phyloP scores from a whole-genome alignment of 2,888 invertebrate species.

The Elegia similella region DNA sequence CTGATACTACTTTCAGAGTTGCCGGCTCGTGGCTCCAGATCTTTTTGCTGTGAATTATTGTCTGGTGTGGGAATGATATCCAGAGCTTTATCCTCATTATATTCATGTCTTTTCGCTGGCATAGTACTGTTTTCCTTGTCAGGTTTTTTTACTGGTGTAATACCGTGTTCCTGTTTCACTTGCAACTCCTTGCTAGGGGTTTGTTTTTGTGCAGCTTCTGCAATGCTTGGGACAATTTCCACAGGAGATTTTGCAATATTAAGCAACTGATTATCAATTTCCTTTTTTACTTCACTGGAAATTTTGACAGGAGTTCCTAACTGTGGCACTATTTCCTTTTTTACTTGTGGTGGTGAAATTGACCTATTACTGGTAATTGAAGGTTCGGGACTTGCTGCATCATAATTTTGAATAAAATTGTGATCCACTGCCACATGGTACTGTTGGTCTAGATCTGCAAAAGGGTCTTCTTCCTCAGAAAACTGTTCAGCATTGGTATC shows the following conservation, averaged over 20 bases:
- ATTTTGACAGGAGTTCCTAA: conserved; percentile 21
- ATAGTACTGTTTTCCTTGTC: conserved; percentile 7
- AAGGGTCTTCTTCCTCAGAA: conserved; percentile 68
- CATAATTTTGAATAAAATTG: conserved; percentile 60
- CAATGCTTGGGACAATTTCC: conserved; percentile 29
- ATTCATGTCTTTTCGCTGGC: conserved; percentile 23
- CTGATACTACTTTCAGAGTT: conserved; percentile 34
- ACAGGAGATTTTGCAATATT: conserved; percentile 40
- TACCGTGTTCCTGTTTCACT: conserved; percentile 21
- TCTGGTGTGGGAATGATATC: conserved; percentile 32
- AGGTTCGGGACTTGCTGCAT: conserved; percentile 32
- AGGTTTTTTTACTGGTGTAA: conserved; percentile 1
- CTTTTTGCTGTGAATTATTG: conserved; percentile 31
- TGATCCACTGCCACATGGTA: conserved; percentile 76
- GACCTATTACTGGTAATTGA: conserved; percentile 20
- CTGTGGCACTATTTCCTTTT: conserved; percentile 20
- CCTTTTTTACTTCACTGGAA: conserved; percentile 31
- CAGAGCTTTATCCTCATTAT: conserved; percentile 24
- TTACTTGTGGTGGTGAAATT: conserved; percentile 29
- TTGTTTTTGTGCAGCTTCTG: conserved; percentile 24
- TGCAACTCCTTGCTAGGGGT: conserved; percentile 9
- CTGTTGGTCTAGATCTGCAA: conserved; percentile 71
- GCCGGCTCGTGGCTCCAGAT: conserved; percentile 34
- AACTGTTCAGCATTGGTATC: conserved; percentile 49
- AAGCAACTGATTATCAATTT: conserved; percentile 42